Evolutionary conservation across 2,113 vertebrate genomes (phyloP).

Genomic region (Pleuronectes platessa): DNA sequence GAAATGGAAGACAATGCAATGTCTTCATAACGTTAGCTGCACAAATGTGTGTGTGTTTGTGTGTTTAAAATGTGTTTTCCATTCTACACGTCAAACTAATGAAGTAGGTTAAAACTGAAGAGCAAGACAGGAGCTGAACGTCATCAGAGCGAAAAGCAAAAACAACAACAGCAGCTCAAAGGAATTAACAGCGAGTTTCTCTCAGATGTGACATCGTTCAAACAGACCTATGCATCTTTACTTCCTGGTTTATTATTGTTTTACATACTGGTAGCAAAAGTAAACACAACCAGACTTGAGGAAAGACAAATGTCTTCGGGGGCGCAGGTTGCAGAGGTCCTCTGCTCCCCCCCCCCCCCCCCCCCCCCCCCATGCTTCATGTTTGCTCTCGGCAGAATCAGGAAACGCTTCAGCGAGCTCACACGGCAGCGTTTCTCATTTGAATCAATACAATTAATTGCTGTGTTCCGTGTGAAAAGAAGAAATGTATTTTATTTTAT

Average conservation of each 20-base stretch:
- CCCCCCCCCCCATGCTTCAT: constrained; percentile 14
- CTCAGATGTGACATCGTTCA: neutral
- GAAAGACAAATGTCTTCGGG: constrained; percentile 42
- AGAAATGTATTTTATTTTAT: constrained; percentile 8
- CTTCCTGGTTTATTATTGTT: constrained; percentile 24
- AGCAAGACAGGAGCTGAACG: neutral
- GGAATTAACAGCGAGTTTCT: neutral
- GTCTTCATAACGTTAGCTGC: too few species aligned
- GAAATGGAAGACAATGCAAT: too few species aligned
- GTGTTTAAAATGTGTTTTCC: too few species aligned
- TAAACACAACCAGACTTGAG: constrained; percentile 41
- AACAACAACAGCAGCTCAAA: neutral
- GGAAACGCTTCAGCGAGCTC: constrained; percentile 47
- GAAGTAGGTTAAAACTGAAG: neutral
- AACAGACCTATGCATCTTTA: neutral
- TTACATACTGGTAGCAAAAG: neutral
- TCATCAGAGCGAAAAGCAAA: neutral
- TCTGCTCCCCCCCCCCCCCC: neutral
- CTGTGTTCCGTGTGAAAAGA: constrained; percentile 32
- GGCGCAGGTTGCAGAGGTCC: constrained; percentile 55
- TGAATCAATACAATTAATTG: constrained; percentile 65
- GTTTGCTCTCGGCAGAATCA: constrained; percentile 53
- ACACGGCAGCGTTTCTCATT: constrained; percentile 52
- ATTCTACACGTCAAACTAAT: too few species aligned
- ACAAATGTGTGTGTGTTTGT: too few species aligned